Evolutionary conservation across 2,888 invertebrate species (phyloP), one percentile per base, ranked within the genome.

Genomic region (Dermolepida albohirtum): DNA sequence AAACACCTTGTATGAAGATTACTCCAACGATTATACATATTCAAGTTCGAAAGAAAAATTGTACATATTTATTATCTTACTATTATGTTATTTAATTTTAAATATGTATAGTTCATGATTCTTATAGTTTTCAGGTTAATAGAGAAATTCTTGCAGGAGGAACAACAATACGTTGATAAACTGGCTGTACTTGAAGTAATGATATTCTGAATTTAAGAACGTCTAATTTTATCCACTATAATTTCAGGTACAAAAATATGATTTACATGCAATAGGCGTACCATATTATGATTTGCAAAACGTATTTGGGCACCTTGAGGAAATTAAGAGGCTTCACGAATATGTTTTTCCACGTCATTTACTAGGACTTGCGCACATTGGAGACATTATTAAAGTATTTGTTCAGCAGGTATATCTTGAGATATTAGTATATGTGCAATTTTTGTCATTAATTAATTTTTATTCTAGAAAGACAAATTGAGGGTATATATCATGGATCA

Each of bases 401-500:
- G 51, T 59, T 4, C 22, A 39, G 22, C 27, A 68, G 2, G 59
- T 64, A 7, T 34, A 34, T 2, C 22, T 64, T 57, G 55, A 54
- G 17, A 17, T 40, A 16, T 39, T 16, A 27, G n/a, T n/a, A 62
- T 62, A 11, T 47, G 40, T 63, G 5, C 16, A 17, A 29, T 47
- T 14, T 63, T 44, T 1, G 1, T 6, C 4, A 22, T 22, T 22
- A 22, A 22, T 4, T 22, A 22, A 14, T 7, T 29, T 17, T 22
- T 50, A 39, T 52, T 59, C 39, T 50, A 70, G 70, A 51, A 27
- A n/a, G 5, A 54, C 2, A 50, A 54, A 40, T 66, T 70, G 16
- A 55, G 68, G 12, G 34, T 64, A 43, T 68, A 70, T 43, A 66
- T 70, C 34, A 47, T 57, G 49, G 70, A 70, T 40, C 65, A 70